phyloP scores from a whole-genome alignment of 2,888 invertebrate species.

The Caenorhabditis doughertyi region DNA sequence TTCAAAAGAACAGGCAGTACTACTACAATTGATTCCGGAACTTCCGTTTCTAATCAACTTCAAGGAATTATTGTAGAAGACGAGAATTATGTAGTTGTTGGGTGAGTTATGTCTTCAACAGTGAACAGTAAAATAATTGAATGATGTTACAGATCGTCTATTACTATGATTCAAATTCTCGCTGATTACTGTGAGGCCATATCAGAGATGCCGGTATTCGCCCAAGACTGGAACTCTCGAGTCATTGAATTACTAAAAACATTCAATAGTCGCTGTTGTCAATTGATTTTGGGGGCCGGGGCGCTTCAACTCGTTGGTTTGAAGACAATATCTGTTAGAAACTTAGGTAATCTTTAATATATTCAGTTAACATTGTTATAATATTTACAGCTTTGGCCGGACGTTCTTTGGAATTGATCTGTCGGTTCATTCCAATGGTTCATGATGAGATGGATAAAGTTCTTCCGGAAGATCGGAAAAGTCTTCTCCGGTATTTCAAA shows the following conservation, averaged over 20 bases:
- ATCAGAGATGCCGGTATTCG: conserved; percentile 87
- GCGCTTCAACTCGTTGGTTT: conserved; percentile 94
- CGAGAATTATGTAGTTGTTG: conserved; percentile 84
- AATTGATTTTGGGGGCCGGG: conserved; percentile 95
- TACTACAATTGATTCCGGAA: conserved; percentile 40
- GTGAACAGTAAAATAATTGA: background rate
- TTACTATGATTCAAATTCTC: conserved; percentile 92
- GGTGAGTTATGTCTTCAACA: conserved; percentile 75
- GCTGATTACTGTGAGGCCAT: conserved; percentile 93
- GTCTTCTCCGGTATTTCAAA: conserved; percentile 75
- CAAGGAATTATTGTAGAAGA: conserved; percentile 74
- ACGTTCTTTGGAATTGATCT: conserved; percentile 85
- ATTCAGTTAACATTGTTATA: too few species aligned
- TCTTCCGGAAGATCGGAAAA: conserved; percentile 71
- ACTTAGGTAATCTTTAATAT: conserved; percentile 88
- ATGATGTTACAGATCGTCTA: conserved; percentile 86
- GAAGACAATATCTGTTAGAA: conserved; percentile 93
- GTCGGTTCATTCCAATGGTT: conserved; percentile 85
- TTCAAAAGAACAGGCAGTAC: conserved; percentile 34
- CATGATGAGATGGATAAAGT: conserved; percentile 68
- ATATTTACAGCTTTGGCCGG: conserved; percentile 84
- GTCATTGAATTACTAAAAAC: conserved; percentile 84
- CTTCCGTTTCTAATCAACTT: conserved; percentile 20
- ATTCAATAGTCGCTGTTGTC: conserved; percentile 87
- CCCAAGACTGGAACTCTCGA: conserved; percentile 84